Evolutionary conservation across 2,888 invertebrate genomes (phyloP).

Genomic region (Leptinotarsa peninsularis): DNA sequence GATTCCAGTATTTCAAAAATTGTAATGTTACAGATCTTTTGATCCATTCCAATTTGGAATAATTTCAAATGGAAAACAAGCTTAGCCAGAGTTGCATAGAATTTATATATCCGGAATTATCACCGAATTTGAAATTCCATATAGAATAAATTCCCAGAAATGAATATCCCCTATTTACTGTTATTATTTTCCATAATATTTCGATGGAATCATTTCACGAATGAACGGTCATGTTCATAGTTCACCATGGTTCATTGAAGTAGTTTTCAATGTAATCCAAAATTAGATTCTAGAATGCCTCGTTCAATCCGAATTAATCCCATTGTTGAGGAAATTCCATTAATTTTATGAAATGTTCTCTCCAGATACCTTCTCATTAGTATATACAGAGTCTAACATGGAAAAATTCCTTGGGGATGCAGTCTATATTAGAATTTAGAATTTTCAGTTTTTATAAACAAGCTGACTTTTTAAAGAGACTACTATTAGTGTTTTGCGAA

Average conservation of each 20-base stretch:
- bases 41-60: too few species aligned
- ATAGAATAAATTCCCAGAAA: too few species aligned
- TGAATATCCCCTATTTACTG: neutral
- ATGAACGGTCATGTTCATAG: neutral
- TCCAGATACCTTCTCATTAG: neutral
- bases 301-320: slow-evolving; percentile 1
- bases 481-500: neutral
- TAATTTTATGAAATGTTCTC: neutral
- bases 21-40: too few species aligned
- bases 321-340: neutral
- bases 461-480: neutral
- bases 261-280: neutral
- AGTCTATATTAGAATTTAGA: too few species aligned
- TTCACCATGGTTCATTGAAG: neutral
- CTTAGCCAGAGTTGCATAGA: too few species aligned
- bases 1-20: too few species aligned
- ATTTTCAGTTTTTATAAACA: neutral
- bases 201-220: neutral
- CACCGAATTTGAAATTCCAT: too few species aligned
- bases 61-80: too few species aligned
- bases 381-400: neutral
- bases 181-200: neutral
- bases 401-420: neutral
- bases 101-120: too few species aligned
- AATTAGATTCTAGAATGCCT: neutral